Evolutionary conservation across 2,113 vertebrate species (phyloP), one percentile per base, ranked within the genome.

Genomic region (Ramphastos sulfuratus): DNA sequence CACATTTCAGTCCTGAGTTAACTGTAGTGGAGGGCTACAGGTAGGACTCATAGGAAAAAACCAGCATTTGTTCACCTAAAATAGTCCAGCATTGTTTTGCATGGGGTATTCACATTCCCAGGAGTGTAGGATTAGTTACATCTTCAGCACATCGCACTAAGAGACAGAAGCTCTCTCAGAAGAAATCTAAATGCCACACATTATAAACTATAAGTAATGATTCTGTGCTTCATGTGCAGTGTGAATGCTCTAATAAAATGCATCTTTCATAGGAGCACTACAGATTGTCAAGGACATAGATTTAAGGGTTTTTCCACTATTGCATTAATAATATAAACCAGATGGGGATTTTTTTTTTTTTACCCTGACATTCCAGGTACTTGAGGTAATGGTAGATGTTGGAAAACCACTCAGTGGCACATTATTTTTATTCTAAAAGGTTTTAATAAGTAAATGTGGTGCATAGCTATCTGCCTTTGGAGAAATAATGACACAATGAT

Each of bases 301-400:
- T 93, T 87, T 52, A 52, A 92, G 90, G 65, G 6, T 94, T 86
- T 82, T 79, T 52, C 91, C 93, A 79, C 93, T 65, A 85, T 96
- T 96, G 93, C 93, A 59, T 96, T 96, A 97, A 97, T 99, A 99
- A 99, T 98, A 97, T 83, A 97, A 98, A 98, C 98, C 99, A 99
- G 98, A 99, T 99, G 98, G 97, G 50, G 90, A 89, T 95, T 89
- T 94, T 95, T 91, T 91, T 91, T 91, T 92, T 95, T 92, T 91
- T 91, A 28, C 23, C 93, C 66, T 90, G 93, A 96, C 98, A 99
- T 99, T 98, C 99, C 98, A 98, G 96, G 96, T 98, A 98, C 97
- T 97, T 98, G 98, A 98, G 98, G 98, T 98, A 98, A 99, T 98
- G 97, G 94, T 96, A 95, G 94, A 95, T 0, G 25, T 59, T 92